A percentile compares a stretch with the other conserved stretches of the same genome.
Conservation (phyloP, 2,888 invertebrate species). For the Eristalis arbustorum region DNA sequence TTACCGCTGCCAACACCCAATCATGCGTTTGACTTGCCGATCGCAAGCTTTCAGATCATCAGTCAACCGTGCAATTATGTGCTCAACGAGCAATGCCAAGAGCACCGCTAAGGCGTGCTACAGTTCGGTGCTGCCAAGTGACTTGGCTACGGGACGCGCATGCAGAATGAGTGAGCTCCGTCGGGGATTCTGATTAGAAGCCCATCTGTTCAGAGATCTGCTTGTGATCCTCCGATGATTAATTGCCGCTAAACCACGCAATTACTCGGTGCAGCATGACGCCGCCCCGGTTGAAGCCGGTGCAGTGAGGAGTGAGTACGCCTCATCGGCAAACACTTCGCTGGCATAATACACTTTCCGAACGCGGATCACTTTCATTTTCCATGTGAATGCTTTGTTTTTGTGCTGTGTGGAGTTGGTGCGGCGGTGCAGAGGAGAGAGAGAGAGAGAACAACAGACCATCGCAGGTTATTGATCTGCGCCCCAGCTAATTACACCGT, state of each 20-base stretch:
- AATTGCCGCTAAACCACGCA: slow-evolving; percentile 25
- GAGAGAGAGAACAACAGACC: not conserved
- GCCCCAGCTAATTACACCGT: slow-evolving; percentile 6
- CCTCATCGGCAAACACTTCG: not conserved
- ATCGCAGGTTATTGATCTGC: slow-evolving; percentile 60
- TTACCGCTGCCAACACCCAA: slow-evolving; percentile 56
- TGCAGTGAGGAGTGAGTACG: not conserved
- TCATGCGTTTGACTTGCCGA: slow-evolving; percentile 34
- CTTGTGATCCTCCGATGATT: not conserved
- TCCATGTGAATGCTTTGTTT: slow-evolving; percentile 52
- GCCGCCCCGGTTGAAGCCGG: not conserved
- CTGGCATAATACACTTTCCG: slow-evolving; percentile 63
- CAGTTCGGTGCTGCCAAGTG: slow-evolving; percentile 22
- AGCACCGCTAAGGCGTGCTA: slow-evolving; percentile 20
- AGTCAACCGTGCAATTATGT: slow-evolving; percentile 64
- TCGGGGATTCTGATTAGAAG: not conserved
- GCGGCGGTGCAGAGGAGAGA: not conserved
- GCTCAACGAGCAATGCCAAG: slow-evolving; percentile 42
- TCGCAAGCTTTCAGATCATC: slow-evolving; percentile 63
- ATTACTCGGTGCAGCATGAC: slow-evolving; percentile 7
- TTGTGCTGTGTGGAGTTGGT: no score
- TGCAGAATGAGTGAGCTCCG: not conserved
- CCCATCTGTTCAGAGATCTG: not conserved
- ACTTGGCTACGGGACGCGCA: not conserved
- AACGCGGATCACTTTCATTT: slow-evolving; percentile 61